Evolutionary conservation across 2,797 vertebrate species (phyloP).

Genomic region (Sparus aurata): DNA sequence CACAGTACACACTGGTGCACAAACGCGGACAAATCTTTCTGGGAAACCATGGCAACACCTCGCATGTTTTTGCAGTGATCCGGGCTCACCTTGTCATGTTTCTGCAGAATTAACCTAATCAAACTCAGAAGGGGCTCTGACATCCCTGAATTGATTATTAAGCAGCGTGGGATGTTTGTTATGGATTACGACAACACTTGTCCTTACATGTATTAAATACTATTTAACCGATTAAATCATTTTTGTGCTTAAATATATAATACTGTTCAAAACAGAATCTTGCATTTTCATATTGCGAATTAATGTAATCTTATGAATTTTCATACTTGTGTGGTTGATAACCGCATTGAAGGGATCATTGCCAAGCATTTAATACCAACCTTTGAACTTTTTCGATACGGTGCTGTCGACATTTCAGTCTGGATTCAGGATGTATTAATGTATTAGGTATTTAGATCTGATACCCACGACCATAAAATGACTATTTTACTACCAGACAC

Average conservation of each 20-base stretch:
- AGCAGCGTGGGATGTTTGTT: constrained; percentile 24
- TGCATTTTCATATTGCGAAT: not conserved
- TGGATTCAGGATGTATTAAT: not conserved
- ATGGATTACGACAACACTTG: not conserved
- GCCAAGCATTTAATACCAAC: not conserved
- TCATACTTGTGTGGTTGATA: not conserved
- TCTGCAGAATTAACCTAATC: constrained; percentile 40
- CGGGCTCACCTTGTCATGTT: constrained; percentile 53
- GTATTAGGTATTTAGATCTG: not conserved
- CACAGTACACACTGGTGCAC: constrained; percentile 10
- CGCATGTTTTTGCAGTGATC: constrained; percentile 43
- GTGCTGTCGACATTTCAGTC: not conserved
- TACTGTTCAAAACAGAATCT: not conserved
- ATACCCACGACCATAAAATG: not conserved
- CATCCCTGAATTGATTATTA: constrained; percentile 37
- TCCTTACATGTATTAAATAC: not conserved
- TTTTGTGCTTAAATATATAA: not conserved
- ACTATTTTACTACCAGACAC: too few species aligned
- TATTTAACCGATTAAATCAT: not conserved
- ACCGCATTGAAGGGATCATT: too few species aligned
- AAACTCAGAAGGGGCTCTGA: constrained; percentile 31
- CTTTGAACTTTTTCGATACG: not conserved
- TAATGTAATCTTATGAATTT: not conserved
- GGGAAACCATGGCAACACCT: constrained; percentile 71
- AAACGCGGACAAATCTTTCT: constrained; percentile 38